These are phyloP conservation scores for Plectrocnemia conspersa DNA, from an alignment of 1,140 invertebrate species.

Conservation along the genomic window DNA sequence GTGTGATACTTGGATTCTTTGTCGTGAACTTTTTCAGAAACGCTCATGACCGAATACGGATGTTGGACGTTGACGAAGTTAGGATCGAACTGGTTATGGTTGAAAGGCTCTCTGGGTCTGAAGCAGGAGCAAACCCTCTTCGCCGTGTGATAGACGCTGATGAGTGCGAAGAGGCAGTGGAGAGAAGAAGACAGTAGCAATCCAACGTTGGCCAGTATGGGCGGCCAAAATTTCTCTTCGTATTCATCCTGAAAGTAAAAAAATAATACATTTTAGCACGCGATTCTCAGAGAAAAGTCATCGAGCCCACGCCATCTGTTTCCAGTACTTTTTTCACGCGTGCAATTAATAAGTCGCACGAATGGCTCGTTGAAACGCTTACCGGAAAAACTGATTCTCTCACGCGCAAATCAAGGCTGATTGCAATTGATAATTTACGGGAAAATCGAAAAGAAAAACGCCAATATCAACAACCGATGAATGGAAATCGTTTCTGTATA, in stretches of 20 bases:
- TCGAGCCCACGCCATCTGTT: too few species aligned
- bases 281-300: too few species aligned
- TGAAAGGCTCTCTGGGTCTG: constrained; percentile 45
- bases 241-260: constrained; percentile 30
- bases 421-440: too few species aligned
- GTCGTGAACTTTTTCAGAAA: constrained; percentile 37
- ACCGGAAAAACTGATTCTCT: too few species aligned
- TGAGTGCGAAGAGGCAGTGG: constrained; percentile 51
- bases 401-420: too few species aligned
- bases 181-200: constrained; percentile 51
- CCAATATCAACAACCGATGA: too few species aligned
- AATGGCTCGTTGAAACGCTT: too few species aligned
- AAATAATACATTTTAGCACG: too few species aligned
- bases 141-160: constrained; percentile 53
- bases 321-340: too few species aligned
- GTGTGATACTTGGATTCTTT: constrained; percentile 40
- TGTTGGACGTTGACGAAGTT: constrained; percentile 39
- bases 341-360: too few species aligned
- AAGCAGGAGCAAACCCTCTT: constrained; percentile 55
- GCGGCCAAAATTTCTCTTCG: constrained; percentile 44
- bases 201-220: constrained; percentile 52
- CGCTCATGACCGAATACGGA: constrained; percentile 44
- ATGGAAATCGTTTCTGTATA: too few species aligned
- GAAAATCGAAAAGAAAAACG: too few species aligned
- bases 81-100: constrained; percentile 51